Evolutionary conservation across 2,888 invertebrate species (phyloP).

Genomic region (Hydropsyche betteni): DNA sequence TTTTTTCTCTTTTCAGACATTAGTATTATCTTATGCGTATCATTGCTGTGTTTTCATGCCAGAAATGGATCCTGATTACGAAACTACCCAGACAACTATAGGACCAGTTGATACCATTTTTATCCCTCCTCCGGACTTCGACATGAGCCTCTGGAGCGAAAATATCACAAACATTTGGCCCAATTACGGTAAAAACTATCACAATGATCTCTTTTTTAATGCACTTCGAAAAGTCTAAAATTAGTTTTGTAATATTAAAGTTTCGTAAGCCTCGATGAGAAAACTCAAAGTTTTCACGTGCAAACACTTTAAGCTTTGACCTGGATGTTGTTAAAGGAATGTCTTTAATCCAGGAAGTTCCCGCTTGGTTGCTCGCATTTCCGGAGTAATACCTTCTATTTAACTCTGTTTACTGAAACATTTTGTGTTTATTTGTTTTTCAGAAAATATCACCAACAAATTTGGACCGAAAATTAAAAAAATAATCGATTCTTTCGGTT

Average conservation of each 20-base stretch:
- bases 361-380: neutral
- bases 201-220: neutral
- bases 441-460: conserved; percentile 78
- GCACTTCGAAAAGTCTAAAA: neutral
- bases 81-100: conserved; percentile 61
- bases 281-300: neutral
- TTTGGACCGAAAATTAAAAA: conserved; percentile 75
- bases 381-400: neutral
- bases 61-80: conserved; percentile 58
- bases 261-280: neutral
- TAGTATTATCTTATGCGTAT: conserved; percentile 92
- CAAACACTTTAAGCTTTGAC: conserved; percentile 31
- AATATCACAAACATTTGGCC: conserved; percentile 85
- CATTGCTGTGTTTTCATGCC: conserved; percentile 93
- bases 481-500: conserved; percentile 74
- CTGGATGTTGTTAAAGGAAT: neutral
- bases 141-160: conserved; percentile 81
- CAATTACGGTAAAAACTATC: conserved; percentile 71
- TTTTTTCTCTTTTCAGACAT: conserved; percentile 64
- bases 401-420: neutral
- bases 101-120: conserved; percentile 72
- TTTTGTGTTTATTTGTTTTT: conserved; percentile 52
- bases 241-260: neutral
- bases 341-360: conserved; percentile 22
- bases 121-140: conserved; percentile 77